Conservation (phyloP, 2,888 invertebrate species). For the Agrotis puta region DNA sequence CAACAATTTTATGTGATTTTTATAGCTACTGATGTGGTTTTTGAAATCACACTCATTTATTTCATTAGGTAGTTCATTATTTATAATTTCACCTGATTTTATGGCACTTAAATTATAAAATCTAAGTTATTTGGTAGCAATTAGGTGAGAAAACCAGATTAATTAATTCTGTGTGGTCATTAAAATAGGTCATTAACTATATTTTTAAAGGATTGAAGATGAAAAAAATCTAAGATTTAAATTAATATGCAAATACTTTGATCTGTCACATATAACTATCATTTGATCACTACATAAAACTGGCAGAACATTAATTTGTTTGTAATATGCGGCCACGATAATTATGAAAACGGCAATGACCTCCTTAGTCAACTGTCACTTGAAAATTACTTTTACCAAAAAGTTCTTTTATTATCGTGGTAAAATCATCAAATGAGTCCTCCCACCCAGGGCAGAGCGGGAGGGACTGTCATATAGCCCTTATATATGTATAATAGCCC, state of each 20-base stretch:
- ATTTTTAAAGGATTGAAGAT: conserved; percentile 11
- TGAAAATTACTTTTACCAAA: no score
- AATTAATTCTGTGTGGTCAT: conserved; percentile 30
- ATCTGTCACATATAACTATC: no score
- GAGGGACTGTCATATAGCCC: no score
- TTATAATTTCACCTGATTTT: conserved; percentile 13
- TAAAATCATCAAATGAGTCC: no score
- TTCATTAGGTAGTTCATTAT: conserved; percentile 1
- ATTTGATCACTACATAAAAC: no score
- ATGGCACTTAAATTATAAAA: background rate
- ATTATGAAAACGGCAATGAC: no score
- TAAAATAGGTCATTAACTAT: conserved; percentile 23
- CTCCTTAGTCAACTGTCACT: no score
- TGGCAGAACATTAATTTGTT: background rate
- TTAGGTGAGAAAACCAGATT: conserved; percentile 14
- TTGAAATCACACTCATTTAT: conserved; percentile 43
- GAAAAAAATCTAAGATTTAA: background rate
- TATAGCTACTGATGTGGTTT: conserved; percentile 63
- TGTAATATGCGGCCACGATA: no score
- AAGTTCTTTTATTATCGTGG: no score
- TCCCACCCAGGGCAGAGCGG: no score
- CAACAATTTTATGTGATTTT: conserved; percentile 71
- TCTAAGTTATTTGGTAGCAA: background rate
- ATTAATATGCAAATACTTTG: conserved; percentile 19
- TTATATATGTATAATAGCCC: no score